Percentiles rank a stretch among this genome's conserved stretches.
Evolutionary conservation across 2,113 vertebrate species (phyloP).

Genomic region (Cephalophus harveyi): DNA sequence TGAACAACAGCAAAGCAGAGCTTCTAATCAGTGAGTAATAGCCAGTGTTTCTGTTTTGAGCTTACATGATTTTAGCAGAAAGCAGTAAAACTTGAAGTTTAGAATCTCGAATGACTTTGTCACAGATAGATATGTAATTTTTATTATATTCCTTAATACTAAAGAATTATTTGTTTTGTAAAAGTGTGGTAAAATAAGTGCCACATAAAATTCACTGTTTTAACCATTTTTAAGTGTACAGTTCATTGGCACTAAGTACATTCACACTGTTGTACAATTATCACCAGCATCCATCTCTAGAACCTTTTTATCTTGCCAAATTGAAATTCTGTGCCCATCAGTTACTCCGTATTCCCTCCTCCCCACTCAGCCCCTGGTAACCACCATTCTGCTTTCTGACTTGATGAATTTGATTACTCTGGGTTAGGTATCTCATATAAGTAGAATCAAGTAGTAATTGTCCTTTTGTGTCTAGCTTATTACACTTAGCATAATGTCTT

Average conservation of each 20-base stretch:
- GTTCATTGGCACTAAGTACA: background rate
- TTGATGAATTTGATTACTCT: background rate
- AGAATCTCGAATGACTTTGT: conserved; percentile 1
- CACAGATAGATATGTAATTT: background rate
- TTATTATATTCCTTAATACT: background rate
- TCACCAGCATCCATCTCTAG: background rate
- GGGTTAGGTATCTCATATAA: background rate
- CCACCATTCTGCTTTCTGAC: background rate
- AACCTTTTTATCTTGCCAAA: background rate
- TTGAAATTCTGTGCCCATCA: background rate
- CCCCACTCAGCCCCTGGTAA: background rate
- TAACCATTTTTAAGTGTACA: background rate
- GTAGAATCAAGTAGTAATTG: background rate
- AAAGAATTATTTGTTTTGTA: background rate
- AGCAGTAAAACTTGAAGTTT: background rate
- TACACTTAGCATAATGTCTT: background rate
- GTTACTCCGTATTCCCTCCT: background rate
- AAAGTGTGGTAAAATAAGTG: background rate
- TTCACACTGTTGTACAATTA: background rate
- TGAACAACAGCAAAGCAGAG: background rate
- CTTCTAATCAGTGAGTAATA: background rate
- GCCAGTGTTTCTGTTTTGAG: background rate
- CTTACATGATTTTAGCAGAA: background rate
- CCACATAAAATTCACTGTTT: background rate
- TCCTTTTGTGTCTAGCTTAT: background rate